A percentile compares a stretch with the other conserved stretches of the same genome.
Evolutionary conservation across 1,140 invertebrate species (phyloP).

Genomic region (Cotesia vestalis): DNA sequence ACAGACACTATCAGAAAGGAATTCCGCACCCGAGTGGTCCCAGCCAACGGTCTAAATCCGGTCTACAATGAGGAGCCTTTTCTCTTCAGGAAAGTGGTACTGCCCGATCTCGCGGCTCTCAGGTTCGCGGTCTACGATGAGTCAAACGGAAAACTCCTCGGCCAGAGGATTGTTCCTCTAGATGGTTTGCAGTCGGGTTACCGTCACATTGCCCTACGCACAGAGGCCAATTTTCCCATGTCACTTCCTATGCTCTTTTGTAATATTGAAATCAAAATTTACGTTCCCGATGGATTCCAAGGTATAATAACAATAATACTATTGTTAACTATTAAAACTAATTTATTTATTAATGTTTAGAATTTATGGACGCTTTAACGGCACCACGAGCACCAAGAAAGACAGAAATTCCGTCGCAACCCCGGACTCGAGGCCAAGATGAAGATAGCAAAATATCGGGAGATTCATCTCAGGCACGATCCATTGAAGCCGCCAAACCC

Average conservation of each 20-base stretch:
- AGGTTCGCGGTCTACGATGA: conserved; percentile 99
- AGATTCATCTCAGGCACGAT: conserved; percentile 54
- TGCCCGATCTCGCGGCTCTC: conserved; percentile 97
- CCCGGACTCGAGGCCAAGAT: conserved; percentile 60
- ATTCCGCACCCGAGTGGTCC: conserved; percentile 95
- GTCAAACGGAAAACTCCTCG: conserved; percentile 90
- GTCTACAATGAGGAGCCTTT: conserved; percentile 99
- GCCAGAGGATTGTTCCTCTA: conserved; percentile 95
- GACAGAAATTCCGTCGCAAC: conserved; percentile 56
- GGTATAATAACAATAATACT: conserved; percentile 65
- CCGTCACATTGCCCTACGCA: conserved; percentile 95
- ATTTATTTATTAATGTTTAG: conserved; percentile 63
- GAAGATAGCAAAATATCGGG: conserved; percentile 56
- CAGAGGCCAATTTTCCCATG: conserved; percentile 99
- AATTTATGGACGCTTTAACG: conserved; percentile 97
- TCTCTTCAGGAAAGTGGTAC: conserved; percentile 96
- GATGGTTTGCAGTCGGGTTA: conserved; percentile 98
- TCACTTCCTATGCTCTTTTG: conserved; percentile 98
- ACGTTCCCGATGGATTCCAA: conserved; percentile 98
- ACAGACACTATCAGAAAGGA: conserved; percentile 99
- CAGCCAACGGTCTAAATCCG: conserved; percentile 96
- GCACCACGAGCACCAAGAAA: conserved; percentile 88
- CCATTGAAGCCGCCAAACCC: conserved; percentile 57
- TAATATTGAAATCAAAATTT: conserved; percentile 99
- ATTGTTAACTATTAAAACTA: not conserved